Evolutionary conservation across 2,888 invertebrate species (phyloP), one percentile per base, ranked within the genome.

Genomic region (Ceriagrion tenellum): DNA sequence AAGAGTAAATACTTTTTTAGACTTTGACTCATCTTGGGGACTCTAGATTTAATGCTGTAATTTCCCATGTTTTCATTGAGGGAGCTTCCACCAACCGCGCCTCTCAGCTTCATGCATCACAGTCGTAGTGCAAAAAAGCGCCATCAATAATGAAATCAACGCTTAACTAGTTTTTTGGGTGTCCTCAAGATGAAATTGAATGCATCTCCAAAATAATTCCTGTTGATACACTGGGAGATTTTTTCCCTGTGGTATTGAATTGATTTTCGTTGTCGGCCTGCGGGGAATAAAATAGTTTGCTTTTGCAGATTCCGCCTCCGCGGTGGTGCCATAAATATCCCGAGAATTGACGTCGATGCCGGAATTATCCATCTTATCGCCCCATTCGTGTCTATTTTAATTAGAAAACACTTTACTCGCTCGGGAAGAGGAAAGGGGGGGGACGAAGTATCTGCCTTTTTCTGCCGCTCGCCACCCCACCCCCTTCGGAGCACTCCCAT

Each of bases 331-430:
- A 93, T 93, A 63, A 93, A 93, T 93, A 93, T 93, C 63, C 93
- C 93, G 40, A 69, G 69, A 93, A 93, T 40, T 93, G 93, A 93
- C 93, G 63, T 74, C 35, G 81, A 47, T 47, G 69, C 47, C 40
- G 93, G 69, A 89, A 93, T 93, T 93, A 69, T 93, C 69, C 63
- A 23, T 93, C 93, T 93, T 93, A 69, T 69, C 69, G 40, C 69
- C 47, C 93, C 69, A 69, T 47, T 23, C 74, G 69, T 69, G 69
- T 93, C 93, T 69, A 93, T 93, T 93, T 93, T 93, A 93, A 93
- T 93, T 93, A 93, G 93, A 35, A 69, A 93, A 55, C 93, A 74
- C 93, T 93, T 93, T 47, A 74, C 93, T 93, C 93, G 81, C 81
- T 18, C n/a, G 8, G 59, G 93, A 35, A 63, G 91, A 63, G 40